phyloP scores from a whole-genome alignment of 2,888 invertebrate genomes.

The Lycophotia porphyrea region DNA sequence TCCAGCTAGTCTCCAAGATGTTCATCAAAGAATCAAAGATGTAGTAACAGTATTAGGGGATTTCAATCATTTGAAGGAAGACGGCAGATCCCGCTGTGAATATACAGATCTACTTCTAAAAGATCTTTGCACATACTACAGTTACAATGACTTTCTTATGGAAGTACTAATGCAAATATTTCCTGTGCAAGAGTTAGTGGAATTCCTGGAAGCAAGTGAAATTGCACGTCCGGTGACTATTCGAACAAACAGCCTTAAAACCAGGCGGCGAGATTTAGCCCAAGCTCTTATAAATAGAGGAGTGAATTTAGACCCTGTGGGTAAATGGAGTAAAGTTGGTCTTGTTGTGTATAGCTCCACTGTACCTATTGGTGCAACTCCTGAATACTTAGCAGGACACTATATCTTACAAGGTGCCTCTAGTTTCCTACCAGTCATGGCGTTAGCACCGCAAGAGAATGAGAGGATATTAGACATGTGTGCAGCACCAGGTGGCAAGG shows the following conservation, averaged over 20 bases:
- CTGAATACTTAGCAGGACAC: conserved; percentile 99
- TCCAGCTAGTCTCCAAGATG: conserved; percentile 93
- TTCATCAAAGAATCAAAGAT: conserved; percentile 97
- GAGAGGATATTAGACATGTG: conserved; percentile 99
- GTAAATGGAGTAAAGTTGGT: conserved; percentile 99
- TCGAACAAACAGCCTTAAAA: conserved; percentile 98
- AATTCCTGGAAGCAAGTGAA: conserved; percentile 99
- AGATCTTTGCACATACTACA: conserved; percentile 98
- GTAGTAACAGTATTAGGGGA: conserved; percentile 94
- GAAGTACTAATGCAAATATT: conserved; percentile 97
- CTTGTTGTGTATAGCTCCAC: conserved; percentile 98
- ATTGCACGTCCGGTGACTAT: conserved; percentile 98
- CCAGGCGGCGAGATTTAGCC: conserved; percentile 97
- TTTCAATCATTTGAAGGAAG: conserved; percentile 93
- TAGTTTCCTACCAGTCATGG: conserved; percentile 99
- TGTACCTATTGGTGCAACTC: conserved; percentile 99
- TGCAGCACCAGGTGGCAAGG: conserved; percentile 99
- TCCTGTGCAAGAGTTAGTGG: conserved; percentile 95
- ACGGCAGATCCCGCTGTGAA: conserved; percentile 93
- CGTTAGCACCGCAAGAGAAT: conserved; percentile 98
- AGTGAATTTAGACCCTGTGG: conserved; percentile 99
- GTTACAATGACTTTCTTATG: conserved; percentile 99
- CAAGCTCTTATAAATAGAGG: conserved; percentile 98
- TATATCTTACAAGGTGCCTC: conserved; percentile 99
- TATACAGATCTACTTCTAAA: conserved; percentile 94